Conservation (phyloP, 2,888 invertebrate species). For the Lordiphosa fenestrarum region DNA sequence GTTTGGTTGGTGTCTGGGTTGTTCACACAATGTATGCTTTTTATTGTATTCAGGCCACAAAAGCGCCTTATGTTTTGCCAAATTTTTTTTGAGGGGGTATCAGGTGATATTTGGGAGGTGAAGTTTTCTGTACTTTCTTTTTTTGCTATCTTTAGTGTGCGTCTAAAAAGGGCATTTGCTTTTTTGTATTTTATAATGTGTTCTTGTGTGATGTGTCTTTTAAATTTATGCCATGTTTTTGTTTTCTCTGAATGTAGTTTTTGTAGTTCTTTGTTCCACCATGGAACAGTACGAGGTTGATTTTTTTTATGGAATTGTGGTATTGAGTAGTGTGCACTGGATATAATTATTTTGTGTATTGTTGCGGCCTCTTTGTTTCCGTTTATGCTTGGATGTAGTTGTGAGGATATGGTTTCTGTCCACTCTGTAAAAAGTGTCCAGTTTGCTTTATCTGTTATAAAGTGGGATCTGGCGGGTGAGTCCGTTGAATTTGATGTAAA, state of each 20-base stretch:
- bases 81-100: conserved; percentile 3
- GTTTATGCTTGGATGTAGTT: conserved; percentile 4
- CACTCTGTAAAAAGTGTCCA: conserved; percentile 5
- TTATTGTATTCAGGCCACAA: neutral
- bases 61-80: neutral
- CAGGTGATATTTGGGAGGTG: neutral
- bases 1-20: neutral
- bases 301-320: neutral
- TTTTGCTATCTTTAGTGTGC: conserved; percentile 11
- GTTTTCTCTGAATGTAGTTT: conserved; percentile 16
- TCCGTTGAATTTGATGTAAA: conserved; percentile 2
- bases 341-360: conserved; percentile 7
- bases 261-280: conserved; percentile 17
- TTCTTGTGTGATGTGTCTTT: conserved; percentile 1
- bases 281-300: conserved; percentile 10
- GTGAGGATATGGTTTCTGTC: neutral
- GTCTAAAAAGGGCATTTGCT: conserved; percentile 17
- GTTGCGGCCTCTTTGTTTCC: conserved; percentile 13
- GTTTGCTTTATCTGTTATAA: conserved; percentile 9
- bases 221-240: neutral
- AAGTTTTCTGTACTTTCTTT: conserved; percentile 8
- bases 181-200: conserved; percentile 16
- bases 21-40: neutral
- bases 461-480: conserved; percentile 1
- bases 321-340: conserved; percentile 1